Evolutionary conservation across 2,113 vertebrate genomes (phyloP).

Genomic region (Hiodon alosoides): DNA sequence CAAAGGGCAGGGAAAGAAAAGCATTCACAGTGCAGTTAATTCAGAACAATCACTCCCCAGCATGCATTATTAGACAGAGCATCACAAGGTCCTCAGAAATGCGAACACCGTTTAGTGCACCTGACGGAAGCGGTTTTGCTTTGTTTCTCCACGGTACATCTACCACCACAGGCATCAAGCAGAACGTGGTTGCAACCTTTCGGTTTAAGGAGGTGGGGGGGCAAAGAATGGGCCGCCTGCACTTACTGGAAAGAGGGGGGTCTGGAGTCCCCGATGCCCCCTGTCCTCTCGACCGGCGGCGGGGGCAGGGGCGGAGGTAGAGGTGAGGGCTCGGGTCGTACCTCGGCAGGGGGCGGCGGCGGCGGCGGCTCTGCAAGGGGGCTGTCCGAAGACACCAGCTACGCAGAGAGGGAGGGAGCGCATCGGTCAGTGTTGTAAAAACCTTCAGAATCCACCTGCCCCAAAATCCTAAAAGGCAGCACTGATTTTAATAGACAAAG

Average conservation of each 20-base stretch:
- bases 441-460: too few relatives aligned
- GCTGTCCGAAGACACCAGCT: constrained; percentile 82
- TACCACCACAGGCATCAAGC: too few relatives aligned
- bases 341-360: constrained; percentile 54
- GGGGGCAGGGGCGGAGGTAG: constrained; percentile 76
- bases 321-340: constrained; percentile 65
- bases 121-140: too few relatives aligned
- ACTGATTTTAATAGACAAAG: too few relatives aligned
- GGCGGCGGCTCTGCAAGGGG: constrained; percentile 50
- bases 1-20: background rate
- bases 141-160: too few relatives aligned
- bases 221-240: background rate
- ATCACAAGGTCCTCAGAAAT: too few relatives aligned
- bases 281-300: constrained; percentile 77
- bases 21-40: background rate
- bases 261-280: constrained; percentile 84
- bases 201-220: background rate
- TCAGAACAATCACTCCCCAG: background rate
- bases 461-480: too few relatives aligned
- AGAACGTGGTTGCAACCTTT: too few relatives aligned
- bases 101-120: too few relatives aligned
- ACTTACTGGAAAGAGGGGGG: constrained; percentile 89
- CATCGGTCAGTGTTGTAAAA: too few relatives aligned
- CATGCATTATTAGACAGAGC: too few relatives aligned
- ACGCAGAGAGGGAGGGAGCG: background rate